phyloP scores from a whole-genome alignment of 1,140 invertebrate genomes.

The Atta texana region DNA sequence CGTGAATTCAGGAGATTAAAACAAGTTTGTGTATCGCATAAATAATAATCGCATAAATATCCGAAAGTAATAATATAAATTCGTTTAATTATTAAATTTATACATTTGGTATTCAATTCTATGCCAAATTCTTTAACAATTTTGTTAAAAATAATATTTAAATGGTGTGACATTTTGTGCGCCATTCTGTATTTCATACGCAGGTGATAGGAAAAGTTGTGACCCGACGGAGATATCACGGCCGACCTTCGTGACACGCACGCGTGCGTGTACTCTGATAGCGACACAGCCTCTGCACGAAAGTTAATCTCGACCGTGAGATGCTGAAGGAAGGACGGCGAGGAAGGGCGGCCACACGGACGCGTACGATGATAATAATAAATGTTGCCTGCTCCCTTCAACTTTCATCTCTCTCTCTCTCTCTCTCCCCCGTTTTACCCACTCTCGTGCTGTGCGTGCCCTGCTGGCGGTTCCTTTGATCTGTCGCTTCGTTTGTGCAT shows the following conservation, averaged over 20 bases:
- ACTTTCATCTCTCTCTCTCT: slow-evolving; percentile 22
- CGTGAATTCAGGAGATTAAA: neutral
- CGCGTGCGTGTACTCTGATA: slow-evolving; percentile 9
- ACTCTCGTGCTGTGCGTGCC: slow-evolving; percentile 66
- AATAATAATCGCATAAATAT: neutral
- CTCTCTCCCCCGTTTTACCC: slow-evolving; percentile 42
- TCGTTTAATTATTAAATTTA: too few species aligned
- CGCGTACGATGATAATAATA: slow-evolving; percentile 79
- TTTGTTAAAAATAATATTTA: too few species aligned
- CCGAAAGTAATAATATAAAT: too few species aligned
- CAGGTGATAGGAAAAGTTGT: neutral
- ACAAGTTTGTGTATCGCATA: neutral
- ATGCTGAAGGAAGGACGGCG: slow-evolving; percentile 32
- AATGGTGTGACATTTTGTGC: too few species aligned
- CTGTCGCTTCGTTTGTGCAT: slow-evolving; percentile 83
- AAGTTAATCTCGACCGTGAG: slow-evolving; percentile 74
- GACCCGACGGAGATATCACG: neutral
- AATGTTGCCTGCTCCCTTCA: slow-evolving; percentile 69
- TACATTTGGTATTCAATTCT: too few species aligned
- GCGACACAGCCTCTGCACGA: slow-evolving; percentile 63
- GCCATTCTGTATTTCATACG: neutral
- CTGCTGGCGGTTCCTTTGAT: slow-evolving; percentile 81
- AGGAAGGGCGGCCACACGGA: slow-evolving; percentile 40
- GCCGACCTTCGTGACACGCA: slow-evolving; percentile 2
- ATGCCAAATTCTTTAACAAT: too few species aligned